Conservation (phyloP, 53 echinoderm and acorn worm species). For the Apostichopus leukothele region DNA sequence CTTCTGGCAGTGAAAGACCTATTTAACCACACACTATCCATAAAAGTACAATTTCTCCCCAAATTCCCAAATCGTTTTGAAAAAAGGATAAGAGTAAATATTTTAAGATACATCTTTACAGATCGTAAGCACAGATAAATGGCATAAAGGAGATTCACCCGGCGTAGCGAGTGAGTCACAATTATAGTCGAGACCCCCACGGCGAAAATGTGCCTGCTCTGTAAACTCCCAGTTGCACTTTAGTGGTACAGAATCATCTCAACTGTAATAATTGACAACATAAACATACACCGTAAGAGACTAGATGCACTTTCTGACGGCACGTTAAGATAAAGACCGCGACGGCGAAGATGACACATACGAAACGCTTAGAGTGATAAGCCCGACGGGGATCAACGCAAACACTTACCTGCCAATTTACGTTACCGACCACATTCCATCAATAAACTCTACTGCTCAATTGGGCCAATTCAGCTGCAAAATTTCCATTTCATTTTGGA, state of each 20-base stretch:
- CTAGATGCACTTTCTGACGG: conserved; percentile 36
- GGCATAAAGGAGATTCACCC: conserved; percentile 39
- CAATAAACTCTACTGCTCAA: conserved; percentile 26
- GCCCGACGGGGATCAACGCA: conserved; percentile 8
- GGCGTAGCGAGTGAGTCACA: not conserved
- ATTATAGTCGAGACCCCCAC: not conserved
- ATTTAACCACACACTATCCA: not conserved
- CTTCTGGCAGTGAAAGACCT: conserved; percentile 2
- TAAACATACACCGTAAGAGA: conserved; percentile 28
- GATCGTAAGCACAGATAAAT: conserved; percentile 18
- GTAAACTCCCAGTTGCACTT: conserved; percentile 18
- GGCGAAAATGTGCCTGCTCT: conserved; percentile 23
- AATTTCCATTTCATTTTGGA: conserved; percentile 26
- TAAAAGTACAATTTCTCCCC: conserved; percentile 8
- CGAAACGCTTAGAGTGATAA: conserved; percentile 16
- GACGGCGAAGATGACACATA: conserved; percentile 27
- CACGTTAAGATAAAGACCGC: not conserved
- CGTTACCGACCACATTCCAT: conserved; percentile 26
- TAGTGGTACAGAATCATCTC: conserved; percentile 9
- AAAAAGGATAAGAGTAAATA: not conserved
- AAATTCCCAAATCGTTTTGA: not conserved
- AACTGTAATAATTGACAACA: conserved; percentile 47
- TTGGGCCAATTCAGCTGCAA: conserved; percentile 46
- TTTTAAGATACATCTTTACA: not conserved
- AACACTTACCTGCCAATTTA: conserved; percentile 42